Evolutionary conservation across 2,888 invertebrate species (phyloP), one percentile per base, ranked within the genome.

Genomic region (Eristalinus sepulchralis): DNA sequence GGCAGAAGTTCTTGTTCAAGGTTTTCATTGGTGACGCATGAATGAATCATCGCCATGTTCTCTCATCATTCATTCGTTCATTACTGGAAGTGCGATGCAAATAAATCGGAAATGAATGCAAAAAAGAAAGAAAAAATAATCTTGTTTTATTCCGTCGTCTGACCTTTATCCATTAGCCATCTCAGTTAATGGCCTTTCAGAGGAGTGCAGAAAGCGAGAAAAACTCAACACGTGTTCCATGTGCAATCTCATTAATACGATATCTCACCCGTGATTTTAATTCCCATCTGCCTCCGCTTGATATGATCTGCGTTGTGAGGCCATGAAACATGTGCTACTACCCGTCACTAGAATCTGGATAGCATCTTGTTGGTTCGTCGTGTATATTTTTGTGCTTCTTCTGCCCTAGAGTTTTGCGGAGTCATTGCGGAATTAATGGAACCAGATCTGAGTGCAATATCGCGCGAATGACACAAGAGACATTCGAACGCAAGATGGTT

Each of bases 191-290:
- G 72, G 81, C 73, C 72, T 81, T 62, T 68, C 47, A 55, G 22
- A 75, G 53, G 24, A 59, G 67, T 31, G 22, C 31, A 75, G 31
- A 70, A 84, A 60, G 59, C 36, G 27, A 81, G 70, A 27, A 57
- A 22, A 57, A 13, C 57, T 57, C 57, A 86, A 86, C 86, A 86
- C 86, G 86, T 86, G 86, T 86, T 86, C 77, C 59, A 39, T 79
- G 73, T 79, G 86, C 73, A 82, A 86, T 86, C 82, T 86, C 82
- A 86, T 86, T 86, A 86, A 86, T 86, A 86, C 67, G 78, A 75
- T 82, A 86, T 75, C 82, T 86, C 86, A 86, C 78, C 86, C 86
- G 86, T 86, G 86, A 86, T 86, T 86, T 82, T 71, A 67, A 86
- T 82, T 82, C 71, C 47, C 75, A 78, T 82, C 53, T 36, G 33